Evolutionary conservation across 2,797 vertebrate genomes (phyloP).

Genomic region (Enteromius paludinosus): DNA sequence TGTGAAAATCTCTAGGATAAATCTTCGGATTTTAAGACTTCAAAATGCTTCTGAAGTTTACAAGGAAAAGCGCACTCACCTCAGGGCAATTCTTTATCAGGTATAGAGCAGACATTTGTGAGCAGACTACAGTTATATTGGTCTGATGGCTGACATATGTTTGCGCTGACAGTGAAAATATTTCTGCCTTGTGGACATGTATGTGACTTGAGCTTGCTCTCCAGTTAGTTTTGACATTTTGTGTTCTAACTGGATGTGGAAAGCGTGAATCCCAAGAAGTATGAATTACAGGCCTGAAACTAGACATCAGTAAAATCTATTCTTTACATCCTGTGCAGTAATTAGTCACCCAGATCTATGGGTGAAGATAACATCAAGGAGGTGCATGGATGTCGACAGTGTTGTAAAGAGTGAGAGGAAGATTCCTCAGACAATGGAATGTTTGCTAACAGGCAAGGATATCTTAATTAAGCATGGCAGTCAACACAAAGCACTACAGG

Average conservation of each 20-base stretch:
- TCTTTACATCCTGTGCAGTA: slow-evolving; percentile 11
- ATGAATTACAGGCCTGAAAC: slow-evolving; percentile 10
- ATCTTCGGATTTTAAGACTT: slow-evolving; percentile 40
- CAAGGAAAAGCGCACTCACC: slow-evolving; percentile 55
- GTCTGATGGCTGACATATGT: slow-evolving; percentile 60
- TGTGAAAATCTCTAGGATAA: slow-evolving; percentile 42
- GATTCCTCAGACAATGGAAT: slow-evolving; percentile 44
- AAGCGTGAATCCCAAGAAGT: slow-evolving; percentile 17
- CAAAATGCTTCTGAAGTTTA: slow-evolving; percentile 56
- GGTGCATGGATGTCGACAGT: slow-evolving; percentile 17
- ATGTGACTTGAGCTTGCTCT: slow-evolving; percentile 35
- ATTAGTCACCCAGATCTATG: slow-evolving; percentile 35
- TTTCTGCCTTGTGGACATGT: slow-evolving; percentile 55
- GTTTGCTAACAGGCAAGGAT: slow-evolving; percentile 62
- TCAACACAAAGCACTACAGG: slow-evolving; percentile 55
- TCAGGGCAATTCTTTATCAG: slow-evolving; percentile 58
- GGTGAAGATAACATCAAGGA: slow-evolving; percentile 13
- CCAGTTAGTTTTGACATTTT: slow-evolving; percentile 32
- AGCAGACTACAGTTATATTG: slow-evolving; percentile 55
- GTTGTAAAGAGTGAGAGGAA: slow-evolving; percentile 43
- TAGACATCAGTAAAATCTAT: slow-evolving; percentile 13
- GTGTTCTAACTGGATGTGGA: slow-evolving; percentile 18
- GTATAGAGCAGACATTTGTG: slow-evolving; percentile 51
- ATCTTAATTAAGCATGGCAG: slow-evolving; percentile 65
- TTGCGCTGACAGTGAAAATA: slow-evolving; percentile 54